A percentile compares a stretch with the other conserved stretches of the same genome.
phyloP scores from a whole-genome alignment of 1,140 invertebrate genomes.

The Idris sp. region DNA sequence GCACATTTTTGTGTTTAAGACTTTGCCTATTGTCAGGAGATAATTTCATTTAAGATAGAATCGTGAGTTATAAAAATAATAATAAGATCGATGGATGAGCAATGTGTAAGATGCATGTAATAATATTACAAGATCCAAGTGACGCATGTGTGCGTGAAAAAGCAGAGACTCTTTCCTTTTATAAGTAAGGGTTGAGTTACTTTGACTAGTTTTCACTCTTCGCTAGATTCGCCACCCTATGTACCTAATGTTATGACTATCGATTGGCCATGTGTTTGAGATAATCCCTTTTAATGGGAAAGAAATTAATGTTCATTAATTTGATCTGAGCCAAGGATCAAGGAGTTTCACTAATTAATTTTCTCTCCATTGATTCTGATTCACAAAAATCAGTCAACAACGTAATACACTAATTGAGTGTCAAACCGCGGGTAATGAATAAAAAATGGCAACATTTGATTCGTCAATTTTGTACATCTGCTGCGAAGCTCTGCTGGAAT shows the following conservation, averaged over 20 bases:
- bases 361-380: no score
- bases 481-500: conserved; percentile 67
- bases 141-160: conserved; percentile 52
- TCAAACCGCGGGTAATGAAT: conserved; percentile 8
- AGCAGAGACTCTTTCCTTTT: conserved; percentile 58
- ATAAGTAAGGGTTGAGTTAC: conserved; percentile 71
- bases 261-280: no score
- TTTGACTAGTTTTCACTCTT: conserved; percentile 78
- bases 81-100: conserved; percentile 29
- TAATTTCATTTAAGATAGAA: no score
- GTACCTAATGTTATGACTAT: conserved; percentile 46
- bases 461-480: conserved; percentile 76
- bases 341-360: no score
- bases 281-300: conserved; percentile 52
- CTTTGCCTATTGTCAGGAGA: no score
- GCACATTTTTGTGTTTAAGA: no score
- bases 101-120: conserved; percentile 46
- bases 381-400: no score
- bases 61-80: conserved; percentile 26
- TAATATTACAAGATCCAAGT: conserved; percentile 41
- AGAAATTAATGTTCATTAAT: conserved; percentile 47
- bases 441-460: conserved; percentile 64
- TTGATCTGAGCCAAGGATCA: no score
- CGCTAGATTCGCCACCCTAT: conserved; percentile 67
- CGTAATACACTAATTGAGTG: no score